A percentile compares a stretch with the other conserved stretches of the same genome.
These are phyloP conservation scores for Pediacus dermestoides DNA, from an alignment of 2,888 invertebrate species.

Conservation along the genomic window DNA sequence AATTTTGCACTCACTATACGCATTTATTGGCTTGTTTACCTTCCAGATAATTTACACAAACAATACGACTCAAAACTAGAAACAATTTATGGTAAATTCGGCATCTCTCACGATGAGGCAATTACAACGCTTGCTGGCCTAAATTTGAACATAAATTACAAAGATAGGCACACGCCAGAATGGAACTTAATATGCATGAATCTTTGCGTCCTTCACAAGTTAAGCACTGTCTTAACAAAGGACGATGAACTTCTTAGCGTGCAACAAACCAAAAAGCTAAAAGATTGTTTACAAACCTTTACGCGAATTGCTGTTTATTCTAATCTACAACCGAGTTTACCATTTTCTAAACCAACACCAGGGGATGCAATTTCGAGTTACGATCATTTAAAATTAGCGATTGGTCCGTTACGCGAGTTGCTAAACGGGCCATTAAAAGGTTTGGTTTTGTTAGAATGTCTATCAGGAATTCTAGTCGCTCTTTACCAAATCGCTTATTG, in stretches of 20 bases:
- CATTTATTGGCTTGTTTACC: too few relatives aligned
- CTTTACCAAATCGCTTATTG: slow-evolving; percentile 68
- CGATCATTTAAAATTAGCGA: slow-evolving; percentile 52
- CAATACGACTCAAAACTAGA: too few relatives aligned
- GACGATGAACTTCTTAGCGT: slow-evolving; percentile 58
- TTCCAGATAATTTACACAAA: too few relatives aligned
- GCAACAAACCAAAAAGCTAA: slow-evolving; percentile 61
- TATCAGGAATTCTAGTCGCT: slow-evolving; percentile 62
- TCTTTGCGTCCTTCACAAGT: slow-evolving; percentile 49
- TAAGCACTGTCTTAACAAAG: slow-evolving; percentile 29
- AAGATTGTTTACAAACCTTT: slow-evolving; percentile 60
- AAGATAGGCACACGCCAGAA: too few relatives aligned
- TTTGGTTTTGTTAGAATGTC: slow-evolving; percentile 56
- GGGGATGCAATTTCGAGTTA: slow-evolving; percentile 53
- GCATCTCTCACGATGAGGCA: too few relatives aligned
- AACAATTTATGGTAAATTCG: too few relatives aligned
- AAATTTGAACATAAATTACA: too few relatives aligned
- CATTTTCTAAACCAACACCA: too few relatives aligned
- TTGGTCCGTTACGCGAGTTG: slow-evolving; percentile 52
- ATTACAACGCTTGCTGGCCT: too few relatives aligned
- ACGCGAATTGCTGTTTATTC: slow-evolving; percentile 64
- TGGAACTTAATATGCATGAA: slow-evolving; percentile 51
- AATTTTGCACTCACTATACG: too few relatives aligned
- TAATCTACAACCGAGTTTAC: slow-evolving; percentile 57
- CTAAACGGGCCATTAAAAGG: slow-evolving; percentile 54